Evolutionary conservation across 2,797 vertebrate species (phyloP), one percentile per base, ranked within the genome.

Genomic region (Danio kyathit): DNA sequence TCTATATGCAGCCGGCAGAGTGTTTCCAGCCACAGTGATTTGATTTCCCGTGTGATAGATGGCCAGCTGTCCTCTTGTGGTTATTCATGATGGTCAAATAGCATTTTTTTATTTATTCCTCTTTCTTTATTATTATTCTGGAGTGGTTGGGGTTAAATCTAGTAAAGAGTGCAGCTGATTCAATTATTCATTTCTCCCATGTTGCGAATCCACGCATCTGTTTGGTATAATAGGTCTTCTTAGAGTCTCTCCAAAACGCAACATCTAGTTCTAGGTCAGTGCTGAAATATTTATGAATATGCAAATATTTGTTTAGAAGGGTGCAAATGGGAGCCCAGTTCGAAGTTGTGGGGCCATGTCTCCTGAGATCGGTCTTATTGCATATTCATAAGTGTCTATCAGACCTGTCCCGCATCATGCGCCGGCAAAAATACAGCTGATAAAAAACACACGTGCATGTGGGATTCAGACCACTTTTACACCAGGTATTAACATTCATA

Each of bases 221-320:
- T 74, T 83, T 63, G 56, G 21, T 72, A 76, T 49, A 82, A 59
- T 73, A 56, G 67, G 69, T 76, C 69, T 51, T 59, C 75, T 79
- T 43, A 52, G 43, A 70, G 63, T 71, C 29, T 44, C 56, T 74
- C 56, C 67, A 40, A 82, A 60, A 66, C 61, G 76, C 38, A 63
- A 57, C 40, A 16, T 67, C 46, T 19, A 66, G 65, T 85, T 83
- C 81, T 83, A 48, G 84, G 84, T 80, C 81, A 80, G 48, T 12
- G 29, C 11, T 74, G 56, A 59, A 80, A 85, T 61, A 82, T 83
- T 80, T 73, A 73, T 80, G 69, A 80, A 83, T 80, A 85, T 83
- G 77, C 74, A 80, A 83, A 85, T 80, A 49, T 67, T 80, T 82
- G 76, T 82, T 76, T 76, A 66, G 48, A 85, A 63, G 54, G 44